These are phyloP conservation scores for Potamarius usumacintae DNA, from an alignment of 2,113 vertebrate genomes.

Conservation along the genomic window DNA sequence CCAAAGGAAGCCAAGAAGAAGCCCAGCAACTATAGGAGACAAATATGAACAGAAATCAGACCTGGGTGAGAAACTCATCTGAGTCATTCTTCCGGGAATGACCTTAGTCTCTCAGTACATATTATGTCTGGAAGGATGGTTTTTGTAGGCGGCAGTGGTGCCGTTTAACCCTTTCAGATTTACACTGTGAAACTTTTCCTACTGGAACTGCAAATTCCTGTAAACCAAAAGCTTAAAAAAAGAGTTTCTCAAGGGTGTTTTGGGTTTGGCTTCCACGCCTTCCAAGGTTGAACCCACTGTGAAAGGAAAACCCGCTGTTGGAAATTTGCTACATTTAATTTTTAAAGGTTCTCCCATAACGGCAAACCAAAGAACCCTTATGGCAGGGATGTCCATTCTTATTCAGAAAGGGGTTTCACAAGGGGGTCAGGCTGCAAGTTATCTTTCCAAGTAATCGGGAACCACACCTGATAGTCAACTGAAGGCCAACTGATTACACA, in stretches of 20 bases:
- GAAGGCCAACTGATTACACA: not conserved
- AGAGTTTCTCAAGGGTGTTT: not conserved
- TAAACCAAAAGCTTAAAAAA: not conserved
- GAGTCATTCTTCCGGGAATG: constrained; percentile 41
- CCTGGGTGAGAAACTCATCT: constrained; percentile 47
- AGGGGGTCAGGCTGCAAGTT: not conserved
- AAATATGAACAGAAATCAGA: constrained; percentile 49
- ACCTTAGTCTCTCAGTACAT: constrained; percentile 3
- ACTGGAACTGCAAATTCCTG: not conserved
- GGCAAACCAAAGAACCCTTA: not conserved
- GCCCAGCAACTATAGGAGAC: constrained; percentile 68
- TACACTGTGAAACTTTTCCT: not conserved
- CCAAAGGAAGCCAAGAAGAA: constrained; percentile 78
- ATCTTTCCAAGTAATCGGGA: not conserved
- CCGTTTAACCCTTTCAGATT: constrained; percentile 16
- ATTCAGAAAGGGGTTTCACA: not conserved
- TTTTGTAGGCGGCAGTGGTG: not conserved
- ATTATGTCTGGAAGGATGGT: constrained; percentile 1
- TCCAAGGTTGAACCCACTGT: not conserved
- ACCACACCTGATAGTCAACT: not conserved
- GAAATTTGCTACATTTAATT: not conserved
- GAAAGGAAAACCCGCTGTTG: not conserved
- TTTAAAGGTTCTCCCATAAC: not conserved
- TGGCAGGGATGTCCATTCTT: not conserved
- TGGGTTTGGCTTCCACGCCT: not conserved